Conservation (phyloP, 1,140 invertebrate genomes). For the Druon quercuslanigerum region DNA sequence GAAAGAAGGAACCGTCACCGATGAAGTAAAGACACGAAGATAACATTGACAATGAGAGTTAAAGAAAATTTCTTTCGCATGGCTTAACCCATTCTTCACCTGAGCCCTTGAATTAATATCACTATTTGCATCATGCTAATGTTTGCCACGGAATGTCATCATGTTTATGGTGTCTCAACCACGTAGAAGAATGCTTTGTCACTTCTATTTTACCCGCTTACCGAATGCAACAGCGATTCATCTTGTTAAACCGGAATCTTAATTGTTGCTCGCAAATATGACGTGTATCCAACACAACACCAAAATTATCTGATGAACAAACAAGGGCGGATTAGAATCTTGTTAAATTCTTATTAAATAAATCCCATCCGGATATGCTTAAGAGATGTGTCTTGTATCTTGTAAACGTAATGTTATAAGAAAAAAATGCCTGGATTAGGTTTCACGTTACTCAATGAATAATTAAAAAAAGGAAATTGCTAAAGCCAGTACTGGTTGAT, state of each 20-base stretch:
- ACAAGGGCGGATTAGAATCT: not conserved
- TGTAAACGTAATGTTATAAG: no score
- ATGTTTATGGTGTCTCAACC: constrained; percentile 10
- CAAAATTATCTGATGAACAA: not conserved
- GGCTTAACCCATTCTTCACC: not conserved
- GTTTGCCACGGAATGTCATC: constrained; percentile 3
- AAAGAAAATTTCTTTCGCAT: constrained; percentile 7
- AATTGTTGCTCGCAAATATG: not conserved
- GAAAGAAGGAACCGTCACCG: not conserved
- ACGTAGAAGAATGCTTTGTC: not conserved
- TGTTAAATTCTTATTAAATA: not conserved
- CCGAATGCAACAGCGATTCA: constrained; percentile 3
- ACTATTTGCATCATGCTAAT: constrained; percentile 7
- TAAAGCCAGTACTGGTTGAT: no score
- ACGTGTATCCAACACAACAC: not conserved
- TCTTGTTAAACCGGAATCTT: constrained; percentile 17
- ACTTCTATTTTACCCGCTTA: constrained; percentile 24
- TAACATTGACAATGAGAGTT: constrained; percentile 5
- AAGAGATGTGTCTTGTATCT: no score
- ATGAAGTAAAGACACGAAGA: not conserved
- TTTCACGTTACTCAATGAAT: no score
- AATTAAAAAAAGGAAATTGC: no score
- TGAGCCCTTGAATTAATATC: constrained; percentile 14
- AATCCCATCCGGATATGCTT: not conserved
- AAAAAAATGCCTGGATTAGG: no score